Conservation (phyloP, 2,113 vertebrate species). For the Copsychus sechellarum region DNA sequence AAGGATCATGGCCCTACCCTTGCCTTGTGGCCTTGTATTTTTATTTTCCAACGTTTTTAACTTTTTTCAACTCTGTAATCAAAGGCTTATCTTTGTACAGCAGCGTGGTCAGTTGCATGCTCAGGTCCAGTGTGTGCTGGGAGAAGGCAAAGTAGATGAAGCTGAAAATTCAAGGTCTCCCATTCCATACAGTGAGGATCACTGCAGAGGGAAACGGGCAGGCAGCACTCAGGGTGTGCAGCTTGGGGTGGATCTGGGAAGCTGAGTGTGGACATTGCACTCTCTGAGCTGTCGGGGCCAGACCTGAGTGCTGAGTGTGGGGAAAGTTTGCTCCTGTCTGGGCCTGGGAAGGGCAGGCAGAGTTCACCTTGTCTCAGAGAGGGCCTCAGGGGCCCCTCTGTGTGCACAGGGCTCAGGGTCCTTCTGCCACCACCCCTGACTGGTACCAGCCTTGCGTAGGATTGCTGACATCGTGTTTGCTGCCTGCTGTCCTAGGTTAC, state of each 20-base stretch:
- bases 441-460: not conserved
- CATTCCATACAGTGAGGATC: not conserved
- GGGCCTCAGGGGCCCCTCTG: not conserved
- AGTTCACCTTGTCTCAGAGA: not conserved
- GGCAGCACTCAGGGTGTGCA: not conserved
- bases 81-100: not conserved
- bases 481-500: not conserved
- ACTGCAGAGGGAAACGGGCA: not conserved
- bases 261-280: not conserved
- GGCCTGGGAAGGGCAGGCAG: not conserved
- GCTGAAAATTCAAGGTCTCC: not conserved
- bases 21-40: not conserved
- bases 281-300: not conserved
- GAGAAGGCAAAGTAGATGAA: not conserved
- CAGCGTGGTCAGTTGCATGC: not conserved
- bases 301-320: not conserved
- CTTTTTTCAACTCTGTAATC: not conserved
- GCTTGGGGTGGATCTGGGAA: not conserved
- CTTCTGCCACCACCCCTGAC: not conserved
- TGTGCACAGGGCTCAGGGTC: not conserved
- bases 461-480: not conserved
- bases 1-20: fast-evolving
- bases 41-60: not conserved
- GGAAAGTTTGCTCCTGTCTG: not conserved
- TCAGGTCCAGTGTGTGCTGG: not conserved